A percentile compares a stretch with the other conserved stretches of the same genome.
Conservation (phyloP, 53 echinoderm and acorn worm species). For the Patiria pectinifera region DNA sequence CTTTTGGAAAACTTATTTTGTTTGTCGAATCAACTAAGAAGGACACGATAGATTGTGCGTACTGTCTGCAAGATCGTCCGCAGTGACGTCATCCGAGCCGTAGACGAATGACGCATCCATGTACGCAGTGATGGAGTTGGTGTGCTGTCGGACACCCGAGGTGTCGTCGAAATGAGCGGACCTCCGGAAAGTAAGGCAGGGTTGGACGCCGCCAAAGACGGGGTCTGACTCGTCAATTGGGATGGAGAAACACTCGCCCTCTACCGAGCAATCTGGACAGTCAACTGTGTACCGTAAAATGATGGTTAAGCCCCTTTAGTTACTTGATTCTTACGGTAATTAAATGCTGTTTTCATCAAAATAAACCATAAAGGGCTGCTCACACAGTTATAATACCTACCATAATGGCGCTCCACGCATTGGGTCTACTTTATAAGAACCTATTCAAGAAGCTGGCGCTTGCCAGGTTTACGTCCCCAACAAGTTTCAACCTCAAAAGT, state of each 20-base stretch:
- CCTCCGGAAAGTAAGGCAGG: constrained; percentile 18
- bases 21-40: no score
- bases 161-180: not conserved
- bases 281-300: constrained; percentile 30
- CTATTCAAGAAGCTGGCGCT: not conserved
- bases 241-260: constrained; percentile 46
- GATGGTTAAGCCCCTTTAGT: no score
- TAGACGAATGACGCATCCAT: constrained; percentile 83
- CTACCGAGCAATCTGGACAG: constrained; percentile 47
- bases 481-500: no score
- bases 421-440: no score
- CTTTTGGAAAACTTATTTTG: not conserved
- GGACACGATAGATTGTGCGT: not conserved
- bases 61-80: constrained; percentile 26
- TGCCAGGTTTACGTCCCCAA: not conserved
- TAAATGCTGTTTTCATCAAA: not conserved
- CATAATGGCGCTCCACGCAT: no score
- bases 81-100: constrained; percentile 62
- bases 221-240: not conserved
- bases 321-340: no score
- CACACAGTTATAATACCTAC: no score
- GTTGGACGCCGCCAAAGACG: constrained; percentile 22
- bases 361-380: not conserved
- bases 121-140: constrained; percentile 79
- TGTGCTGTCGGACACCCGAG: constrained; percentile 66